Evolutionary conservation across 2,113 vertebrate species (phyloP), one percentile per base, ranked within the genome.

Genomic region (Phodopus roborovskii): DNA sequence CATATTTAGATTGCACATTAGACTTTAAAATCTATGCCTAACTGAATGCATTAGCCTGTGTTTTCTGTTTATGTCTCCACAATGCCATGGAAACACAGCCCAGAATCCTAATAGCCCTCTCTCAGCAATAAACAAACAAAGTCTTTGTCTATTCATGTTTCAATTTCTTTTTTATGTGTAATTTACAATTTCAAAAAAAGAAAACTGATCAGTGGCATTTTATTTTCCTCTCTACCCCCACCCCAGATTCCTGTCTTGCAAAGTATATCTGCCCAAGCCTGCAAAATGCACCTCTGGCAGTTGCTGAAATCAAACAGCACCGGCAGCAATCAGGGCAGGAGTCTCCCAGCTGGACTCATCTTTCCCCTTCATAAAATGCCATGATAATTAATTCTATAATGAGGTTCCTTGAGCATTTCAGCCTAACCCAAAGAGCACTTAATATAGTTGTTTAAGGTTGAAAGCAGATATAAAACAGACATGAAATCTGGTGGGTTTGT

Each of bases 11-110:
- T 96, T 81, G 68, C 96, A 96, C 97, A 98, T 98, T 98, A 98
- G 98, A 98, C 98, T 99, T 99, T 98, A 98, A 99, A 99, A 98
- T 98, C 97, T 96, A 87, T 92, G 93, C 97, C 98, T 98, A 98
- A 98, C 97, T 98, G 98, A 98, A 98, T 98, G 94, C 98, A 98
- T 98, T 98, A 98, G 97, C 97, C 97, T 36, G 60, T 98, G 97
- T 98, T 98, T 98, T 98, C 98, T 98, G 98, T 99, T 99, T 98
- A 98, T 98, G 97, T 98, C 98, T 98, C 98, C 97, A 94, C 92
- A 97, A 98, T 98, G 98, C 98, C 98, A 98, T 98, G 98, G 98
- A 98, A 99, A 98, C 98, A 98, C 97, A 96, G 96, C 20, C 0
- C 97, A 77, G 98, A 98, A 98, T 98, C 36, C 97, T 98, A 98